phyloP scores from a whole-genome alignment of 2,888 invertebrate genomes.

The Achlya flavicornis region DNA sequence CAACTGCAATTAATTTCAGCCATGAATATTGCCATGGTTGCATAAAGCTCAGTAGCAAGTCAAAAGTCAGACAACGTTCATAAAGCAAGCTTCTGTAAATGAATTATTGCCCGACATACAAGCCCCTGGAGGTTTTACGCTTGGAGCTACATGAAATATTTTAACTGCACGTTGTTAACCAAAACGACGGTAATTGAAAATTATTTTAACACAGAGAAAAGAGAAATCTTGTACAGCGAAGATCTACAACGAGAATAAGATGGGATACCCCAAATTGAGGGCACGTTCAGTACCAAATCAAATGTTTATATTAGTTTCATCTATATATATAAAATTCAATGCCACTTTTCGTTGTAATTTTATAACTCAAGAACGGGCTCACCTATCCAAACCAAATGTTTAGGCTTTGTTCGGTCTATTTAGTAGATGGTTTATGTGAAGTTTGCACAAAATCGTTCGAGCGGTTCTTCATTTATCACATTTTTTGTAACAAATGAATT shows the following conservation, averaged over 20 bases:
- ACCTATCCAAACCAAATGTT: too few relatives aligned
- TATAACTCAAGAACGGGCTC: too few relatives aligned
- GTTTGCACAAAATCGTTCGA: too few relatives aligned
- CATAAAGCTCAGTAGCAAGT: conserved; percentile 53
- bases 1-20: conserved; percentile 46
- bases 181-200: conserved; percentile 41
- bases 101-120: conserved; percentile 55
- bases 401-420: too few relatives aligned
- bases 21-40: conserved; percentile 42
- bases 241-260: not conserved
- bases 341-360: too few relatives aligned
- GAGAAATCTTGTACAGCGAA: not conserved
- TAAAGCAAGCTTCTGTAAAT: conserved; percentile 57
- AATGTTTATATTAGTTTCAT: not conserved
- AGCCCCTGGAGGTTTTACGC: conserved; percentile 39
- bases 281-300: not conserved
- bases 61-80: conserved; percentile 57
- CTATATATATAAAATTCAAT: too few relatives aligned
- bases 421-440: too few relatives aligned
- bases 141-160: conserved; percentile 38
- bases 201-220: conserved; percentile 19
- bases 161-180: conserved; percentile 40
- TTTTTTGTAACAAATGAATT: too few relatives aligned
- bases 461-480: too few relatives aligned
- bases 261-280: not conserved